Conservation (phyloP, 1,140 invertebrate species). For the Ctenoplectra terminalis region DNA sequence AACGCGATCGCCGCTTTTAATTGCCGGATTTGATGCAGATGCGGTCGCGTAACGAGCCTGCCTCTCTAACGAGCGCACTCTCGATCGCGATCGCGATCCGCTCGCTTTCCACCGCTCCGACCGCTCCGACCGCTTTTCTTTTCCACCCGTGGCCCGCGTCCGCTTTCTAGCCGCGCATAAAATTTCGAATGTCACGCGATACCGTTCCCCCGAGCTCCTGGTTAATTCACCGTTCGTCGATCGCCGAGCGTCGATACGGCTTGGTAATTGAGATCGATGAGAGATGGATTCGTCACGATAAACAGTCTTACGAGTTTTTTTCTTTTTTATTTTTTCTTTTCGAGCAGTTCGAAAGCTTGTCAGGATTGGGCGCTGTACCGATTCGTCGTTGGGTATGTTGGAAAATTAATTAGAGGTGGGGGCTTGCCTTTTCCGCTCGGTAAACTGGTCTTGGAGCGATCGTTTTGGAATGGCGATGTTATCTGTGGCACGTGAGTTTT, state of each 20-base stretch:
- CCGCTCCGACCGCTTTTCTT: background rate
- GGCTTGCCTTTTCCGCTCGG: background rate
- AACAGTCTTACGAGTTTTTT: background rate
- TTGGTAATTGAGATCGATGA: conserved; percentile 9
- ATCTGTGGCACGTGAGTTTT: no score
- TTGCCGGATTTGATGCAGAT: conserved; percentile 47
- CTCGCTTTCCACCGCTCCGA: conserved; percentile 9
- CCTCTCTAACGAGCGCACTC: background rate
- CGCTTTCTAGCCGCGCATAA: background rate
- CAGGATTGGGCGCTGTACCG: no score
- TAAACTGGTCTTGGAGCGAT: no score
- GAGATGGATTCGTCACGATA: background rate
- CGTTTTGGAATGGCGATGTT: no score
- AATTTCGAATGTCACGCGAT: conserved; percentile 26
- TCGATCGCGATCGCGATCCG: conserved; percentile 23
- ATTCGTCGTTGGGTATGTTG: no score
- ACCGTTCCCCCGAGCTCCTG: background rate
- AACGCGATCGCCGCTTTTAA: conserved; percentile 32
- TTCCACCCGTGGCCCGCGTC: background rate
- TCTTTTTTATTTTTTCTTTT: background rate
- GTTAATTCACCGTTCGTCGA: conserved; percentile 8
- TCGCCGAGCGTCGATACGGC: background rate
- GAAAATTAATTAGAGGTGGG: background rate
- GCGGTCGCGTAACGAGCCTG: conserved; percentile 28
- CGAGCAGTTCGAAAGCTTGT: no score